phyloP scores from a whole-genome alignment of 2,797 vertebrate species.

The Pagetopsis macropterus region DNA sequence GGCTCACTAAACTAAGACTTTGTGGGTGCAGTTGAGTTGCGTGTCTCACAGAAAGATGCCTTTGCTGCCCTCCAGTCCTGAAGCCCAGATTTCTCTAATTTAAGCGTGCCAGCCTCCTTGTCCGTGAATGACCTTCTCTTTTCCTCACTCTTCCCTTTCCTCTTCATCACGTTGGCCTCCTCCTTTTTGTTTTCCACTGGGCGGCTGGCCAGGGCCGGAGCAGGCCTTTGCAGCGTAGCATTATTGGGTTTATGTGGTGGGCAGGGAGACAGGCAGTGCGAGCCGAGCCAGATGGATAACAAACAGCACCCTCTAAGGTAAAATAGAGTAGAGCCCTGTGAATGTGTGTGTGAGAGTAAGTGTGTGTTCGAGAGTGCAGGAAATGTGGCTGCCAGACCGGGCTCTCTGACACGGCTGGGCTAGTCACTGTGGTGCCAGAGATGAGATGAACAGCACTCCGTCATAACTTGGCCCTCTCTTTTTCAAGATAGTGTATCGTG shows the following conservation, averaged over 20 bases:
- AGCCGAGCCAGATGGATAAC: conserved; percentile 77
- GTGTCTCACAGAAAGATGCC: conserved; percentile 28
- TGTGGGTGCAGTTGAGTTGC: conserved; percentile 25
- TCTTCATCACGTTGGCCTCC: conserved; percentile 60
- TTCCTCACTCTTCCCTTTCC: conserved; percentile 67
- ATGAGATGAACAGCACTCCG: conserved; percentile 67
- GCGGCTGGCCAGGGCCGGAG: conserved; percentile 59
- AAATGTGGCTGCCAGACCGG: conserved; percentile 74
- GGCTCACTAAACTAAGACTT: conserved; percentile 13
- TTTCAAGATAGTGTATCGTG: conserved; percentile 46
- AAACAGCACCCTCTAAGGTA: conserved; percentile 78
- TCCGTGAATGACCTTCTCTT: conserved; percentile 67
- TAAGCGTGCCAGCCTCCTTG: conserved; percentile 42
- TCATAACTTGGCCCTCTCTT: conserved; percentile 56
- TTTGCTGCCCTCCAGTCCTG: conserved; percentile 33
- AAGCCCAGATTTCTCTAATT: conserved; percentile 41
- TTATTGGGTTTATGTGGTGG: conserved; percentile 80
- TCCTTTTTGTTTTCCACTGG: conserved; percentile 74
- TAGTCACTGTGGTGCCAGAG: conserved; percentile 81
- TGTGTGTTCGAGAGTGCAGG: conserved; percentile 57
- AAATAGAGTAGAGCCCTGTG: conserved; percentile 64
- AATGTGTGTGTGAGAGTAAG: conserved; percentile 30
- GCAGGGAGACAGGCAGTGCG: conserved; percentile 74
- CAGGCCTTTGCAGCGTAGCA: conserved; percentile 68
- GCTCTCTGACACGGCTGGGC: conserved; percentile 76